Evolutionary conservation across 1,140 invertebrate species (phyloP).

Genomic region (Acarapis woodi): DNA sequence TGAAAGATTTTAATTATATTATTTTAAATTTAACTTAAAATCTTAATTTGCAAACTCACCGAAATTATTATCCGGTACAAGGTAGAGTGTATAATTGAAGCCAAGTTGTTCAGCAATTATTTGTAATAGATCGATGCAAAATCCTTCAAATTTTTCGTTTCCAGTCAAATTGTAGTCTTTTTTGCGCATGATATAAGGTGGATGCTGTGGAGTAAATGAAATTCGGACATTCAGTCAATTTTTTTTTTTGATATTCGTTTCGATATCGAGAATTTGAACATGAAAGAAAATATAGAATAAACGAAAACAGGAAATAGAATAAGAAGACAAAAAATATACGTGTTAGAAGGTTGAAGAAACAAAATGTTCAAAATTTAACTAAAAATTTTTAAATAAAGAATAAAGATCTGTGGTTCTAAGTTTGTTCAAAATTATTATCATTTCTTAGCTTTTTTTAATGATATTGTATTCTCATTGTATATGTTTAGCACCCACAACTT

Average conservation of each 20-base stretch:
- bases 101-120: slow-evolving; percentile 38
- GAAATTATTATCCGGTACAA: slow-evolving; percentile 20
- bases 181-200: slow-evolving; percentile 14
- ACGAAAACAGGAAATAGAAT: neutral
- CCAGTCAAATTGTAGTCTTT: slow-evolving; percentile 25
- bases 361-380: too few relatives aligned
- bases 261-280: slow-evolving; percentile 27
- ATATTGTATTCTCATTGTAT: too few relatives aligned
- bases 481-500: too few relatives aligned
- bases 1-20: too few relatives aligned
- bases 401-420: too few relatives aligned
- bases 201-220: too few relatives aligned
- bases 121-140: slow-evolving; percentile 22
- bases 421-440: too few relatives aligned
- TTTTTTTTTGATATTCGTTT: slow-evolving; percentile 74
- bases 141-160: slow-evolving; percentile 64
- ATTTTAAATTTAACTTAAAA: too few relatives aligned
- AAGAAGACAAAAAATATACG: neutral
- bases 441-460: too few relatives aligned
- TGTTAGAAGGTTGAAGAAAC: neutral
- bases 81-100: slow-evolving; percentile 39
- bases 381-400: too few relatives aligned
- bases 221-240: too few relatives aligned
- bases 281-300: neutral
- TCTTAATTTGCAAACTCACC: slow-evolving; percentile 28